A percentile compares a stretch with the other conserved stretches of the same genome.
Conservation (phyloP, 2,113 vertebrate genomes). For the Colistium nudipinnis region DNA sequence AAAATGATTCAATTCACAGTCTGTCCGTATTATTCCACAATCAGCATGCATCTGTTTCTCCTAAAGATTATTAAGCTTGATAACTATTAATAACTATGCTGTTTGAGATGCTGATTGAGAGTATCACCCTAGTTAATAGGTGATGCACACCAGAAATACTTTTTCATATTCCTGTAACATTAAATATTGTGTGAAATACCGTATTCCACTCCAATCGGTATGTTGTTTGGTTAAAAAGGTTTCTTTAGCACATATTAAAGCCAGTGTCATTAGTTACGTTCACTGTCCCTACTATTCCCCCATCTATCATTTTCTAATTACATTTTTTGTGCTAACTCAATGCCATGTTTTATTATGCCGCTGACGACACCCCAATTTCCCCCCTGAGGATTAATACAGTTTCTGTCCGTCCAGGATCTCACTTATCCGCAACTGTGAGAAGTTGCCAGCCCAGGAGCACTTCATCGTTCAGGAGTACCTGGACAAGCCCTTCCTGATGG, state of each 20-base stretch:
- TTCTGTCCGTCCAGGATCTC: constrained; percentile 88
- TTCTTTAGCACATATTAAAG: constrained; percentile 45
- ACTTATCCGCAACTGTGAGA: constrained; percentile 96
- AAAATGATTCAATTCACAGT: constrained; percentile 13
- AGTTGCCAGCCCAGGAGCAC: constrained; percentile 96
- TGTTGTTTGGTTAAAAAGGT: constrained; percentile 51
- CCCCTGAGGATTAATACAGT: constrained; percentile 73
- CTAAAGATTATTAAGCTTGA: neutral
- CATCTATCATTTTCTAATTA: constrained; percentile 78
- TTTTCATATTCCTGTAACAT: constrained; percentile 37
- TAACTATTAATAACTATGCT: too few species aligned
- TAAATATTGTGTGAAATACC: constrained; percentile 38
- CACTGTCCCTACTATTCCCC: constrained; percentile 49
- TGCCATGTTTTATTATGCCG: constrained; percentile 74
- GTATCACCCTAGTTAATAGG: constrained; percentile 9
- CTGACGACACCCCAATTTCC: constrained; percentile 66
- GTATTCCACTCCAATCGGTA: constrained; percentile 52
- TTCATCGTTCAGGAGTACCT: constrained; percentile 99
- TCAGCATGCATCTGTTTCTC: neutral
- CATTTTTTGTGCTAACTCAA: constrained; percentile 70
- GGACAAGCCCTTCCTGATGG: constrained; percentile 98
- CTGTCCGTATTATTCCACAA: constrained; percentile 12
- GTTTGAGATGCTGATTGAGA: constrained; percentile 19
- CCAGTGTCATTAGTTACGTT: constrained; percentile 70
- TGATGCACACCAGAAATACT: constrained; percentile 33